Evolutionary conservation across 2,797 vertebrate species (phyloP).

Genomic region (Fistularia tabacaria): DNA sequence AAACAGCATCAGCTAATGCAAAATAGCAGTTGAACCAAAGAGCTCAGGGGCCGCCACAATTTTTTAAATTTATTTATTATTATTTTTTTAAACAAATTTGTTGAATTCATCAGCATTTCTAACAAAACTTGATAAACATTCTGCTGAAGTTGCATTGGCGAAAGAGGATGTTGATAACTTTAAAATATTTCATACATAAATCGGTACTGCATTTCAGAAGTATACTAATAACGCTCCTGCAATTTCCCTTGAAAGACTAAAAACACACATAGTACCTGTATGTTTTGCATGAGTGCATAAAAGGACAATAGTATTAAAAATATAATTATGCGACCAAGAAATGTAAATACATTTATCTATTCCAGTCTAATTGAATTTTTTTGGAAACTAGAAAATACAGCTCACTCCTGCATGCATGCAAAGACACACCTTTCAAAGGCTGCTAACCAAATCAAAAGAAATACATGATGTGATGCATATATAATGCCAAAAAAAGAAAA

Average conservation of each 20-base stretch:
- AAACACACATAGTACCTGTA: neutral
- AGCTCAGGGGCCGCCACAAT: neutral
- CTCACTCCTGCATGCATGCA: constrained; percentile 13
- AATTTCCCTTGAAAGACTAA: neutral
- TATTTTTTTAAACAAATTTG: neutral
- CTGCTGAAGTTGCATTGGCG: neutral
- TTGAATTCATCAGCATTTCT: neutral
- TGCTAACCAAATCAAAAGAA: constrained; percentile 31
- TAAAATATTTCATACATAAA: neutral
- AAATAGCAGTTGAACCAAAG: neutral
- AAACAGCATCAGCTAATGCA: constrained; percentile 16
- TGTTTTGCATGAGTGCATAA: neutral
- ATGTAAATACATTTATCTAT: constrained; percentile 21
- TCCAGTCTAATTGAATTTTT: constrained; percentile 27
- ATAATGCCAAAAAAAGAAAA: constrained; percentile 20
- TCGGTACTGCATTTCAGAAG: neutral
- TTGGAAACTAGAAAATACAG: constrained; percentile 50
- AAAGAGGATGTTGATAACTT: neutral
- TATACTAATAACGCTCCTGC: neutral
- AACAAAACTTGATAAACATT: too few relatives aligned
- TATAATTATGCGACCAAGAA: constrained; percentile 11
- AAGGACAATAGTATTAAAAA: neutral
- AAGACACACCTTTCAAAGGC: constrained; percentile 16
- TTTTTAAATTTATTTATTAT: constrained; percentile 7
- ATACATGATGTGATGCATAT: constrained; percentile 25